Evolutionary conservation across 2,113 vertebrate genomes (phyloP), one percentile per base, ranked within the genome.

Genomic region (Muscicapa adusta): DNA sequence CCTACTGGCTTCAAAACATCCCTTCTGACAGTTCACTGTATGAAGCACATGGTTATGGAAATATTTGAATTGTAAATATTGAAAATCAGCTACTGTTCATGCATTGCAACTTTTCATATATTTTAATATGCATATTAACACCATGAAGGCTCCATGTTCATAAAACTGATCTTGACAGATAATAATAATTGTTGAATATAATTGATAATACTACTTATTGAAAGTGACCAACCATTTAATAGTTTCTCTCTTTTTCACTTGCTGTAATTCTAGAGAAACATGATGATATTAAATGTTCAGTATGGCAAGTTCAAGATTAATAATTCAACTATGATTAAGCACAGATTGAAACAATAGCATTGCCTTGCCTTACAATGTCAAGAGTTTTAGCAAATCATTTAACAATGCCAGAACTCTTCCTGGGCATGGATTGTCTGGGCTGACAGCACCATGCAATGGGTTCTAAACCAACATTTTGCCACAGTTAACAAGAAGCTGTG

Each of bases 271-370:
- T 79, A 88, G 47, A 78, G 93, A 97, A 97, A 95, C 82, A 95
- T 31, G 84, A 70, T 89, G 36, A 96, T 93, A 97, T 74, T 72
- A 95, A 96, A 87, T 93, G 81, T 82, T 91, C 94, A 57, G 31
- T 85, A 85, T 92, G 63, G 80, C 96, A 93, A 82, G 29, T 92
- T 97, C 88, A 96, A 92, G 87, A 94, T 96, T 96, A 96, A 96
- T 95, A 96, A 96, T 94, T 97, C 91, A 96, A 91, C 97, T 97
- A 97, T 94, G 94, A 96, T 97, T 96, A 97, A 97, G 92, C 85
- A 93, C 87, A 94, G 83, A 95, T 76, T 90, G 94, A 98, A 96
- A 96, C 91, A 97, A 96, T 88, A 57, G 84, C 47, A 63, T 87
- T 95, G 81, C 88, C 68, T 92, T 26, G 47, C 84, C 68, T 92